phyloP scores from a whole-genome alignment of 2,113 vertebrate genomes.

The Varanus salvator region DNA sequence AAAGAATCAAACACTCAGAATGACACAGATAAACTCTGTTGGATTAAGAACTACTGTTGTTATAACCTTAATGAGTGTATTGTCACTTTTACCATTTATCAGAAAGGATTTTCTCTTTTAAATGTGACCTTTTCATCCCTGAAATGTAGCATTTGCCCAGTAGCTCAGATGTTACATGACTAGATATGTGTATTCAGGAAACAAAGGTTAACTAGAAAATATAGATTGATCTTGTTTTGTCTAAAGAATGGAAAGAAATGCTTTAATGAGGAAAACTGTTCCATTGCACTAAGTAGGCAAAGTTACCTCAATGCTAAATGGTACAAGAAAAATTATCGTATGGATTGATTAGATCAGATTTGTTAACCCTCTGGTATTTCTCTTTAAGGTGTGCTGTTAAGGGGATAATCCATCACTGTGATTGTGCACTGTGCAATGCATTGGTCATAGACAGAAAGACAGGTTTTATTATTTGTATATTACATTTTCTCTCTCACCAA shows the following conservation, averaged over 20 bases:
- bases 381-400: background rate
- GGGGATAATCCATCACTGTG: background rate
- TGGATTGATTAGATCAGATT: constrained; percentile 3
- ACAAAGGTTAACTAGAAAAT: constrained; percentile 2
- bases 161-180: constrained; percentile 3
- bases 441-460: background rate
- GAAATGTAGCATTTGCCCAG: background rate
- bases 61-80: constrained; percentile 33
- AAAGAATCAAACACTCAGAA: constrained; percentile 4
- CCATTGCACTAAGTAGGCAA: background rate
- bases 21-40: background rate
- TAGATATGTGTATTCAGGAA: constrained; percentile 8
- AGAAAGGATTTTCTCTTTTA: constrained; percentile 26
- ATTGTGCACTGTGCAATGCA: background rate
- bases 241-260: background rate
- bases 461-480: background rate
- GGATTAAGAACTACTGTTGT: background rate
- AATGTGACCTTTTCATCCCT: background rate
- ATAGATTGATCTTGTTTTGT: background rate
- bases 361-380: background rate
- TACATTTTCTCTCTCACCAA: background rate
- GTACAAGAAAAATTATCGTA: background rate
- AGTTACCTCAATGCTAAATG: background rate
- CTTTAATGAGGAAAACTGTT: background rate
- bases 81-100: constrained; percentile 28